Evolutionary conservation across 2,888 invertebrate species (phyloP).

Genomic region (Ametastegia equiseti): DNA sequence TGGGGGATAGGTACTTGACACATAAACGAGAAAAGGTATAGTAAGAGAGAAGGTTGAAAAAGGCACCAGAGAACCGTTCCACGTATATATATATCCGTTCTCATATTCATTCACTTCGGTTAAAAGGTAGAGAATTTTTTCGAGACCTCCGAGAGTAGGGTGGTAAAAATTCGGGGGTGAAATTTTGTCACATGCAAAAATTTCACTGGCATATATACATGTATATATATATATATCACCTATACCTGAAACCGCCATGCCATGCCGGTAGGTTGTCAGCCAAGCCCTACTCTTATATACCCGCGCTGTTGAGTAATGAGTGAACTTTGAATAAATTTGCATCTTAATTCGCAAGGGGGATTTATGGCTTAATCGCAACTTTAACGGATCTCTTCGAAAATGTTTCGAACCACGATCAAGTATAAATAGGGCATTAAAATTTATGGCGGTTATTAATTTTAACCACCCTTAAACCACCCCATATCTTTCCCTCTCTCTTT

Average conservation of each 20-base stretch:
- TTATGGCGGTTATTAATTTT: conserved; percentile 55
- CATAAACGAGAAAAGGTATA: background rate
- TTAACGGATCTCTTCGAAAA: conserved; percentile 47
- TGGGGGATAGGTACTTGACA: background rate
- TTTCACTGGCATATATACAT: background rate
- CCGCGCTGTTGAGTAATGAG: conserved; percentile 51
- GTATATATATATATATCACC: background rate
- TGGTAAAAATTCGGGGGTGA: background rate
- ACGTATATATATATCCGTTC: background rate
- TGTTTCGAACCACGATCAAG: conserved; percentile 49
- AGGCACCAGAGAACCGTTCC: background rate
- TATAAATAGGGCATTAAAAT: conserved; percentile 54
- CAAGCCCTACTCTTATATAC: background rate
- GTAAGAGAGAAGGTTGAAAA: background rate
- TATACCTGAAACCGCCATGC: background rate
- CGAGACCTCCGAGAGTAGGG: background rate
- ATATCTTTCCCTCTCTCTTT: conserved; percentile 45
- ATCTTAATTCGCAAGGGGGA: conserved; percentile 49
- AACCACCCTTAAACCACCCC: background rate
- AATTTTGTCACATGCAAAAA: background rate
- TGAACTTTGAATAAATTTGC: conserved; percentile 58
- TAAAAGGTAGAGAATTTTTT: conserved; percentile 20
- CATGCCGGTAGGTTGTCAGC: background rate
- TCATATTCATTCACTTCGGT: conserved; percentile 34
- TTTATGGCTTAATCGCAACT: conserved; percentile 57